Base-by-base conservation (phyloP, 2,888 invertebrate genomes). In the Netelia fuscicornis region DNA sequence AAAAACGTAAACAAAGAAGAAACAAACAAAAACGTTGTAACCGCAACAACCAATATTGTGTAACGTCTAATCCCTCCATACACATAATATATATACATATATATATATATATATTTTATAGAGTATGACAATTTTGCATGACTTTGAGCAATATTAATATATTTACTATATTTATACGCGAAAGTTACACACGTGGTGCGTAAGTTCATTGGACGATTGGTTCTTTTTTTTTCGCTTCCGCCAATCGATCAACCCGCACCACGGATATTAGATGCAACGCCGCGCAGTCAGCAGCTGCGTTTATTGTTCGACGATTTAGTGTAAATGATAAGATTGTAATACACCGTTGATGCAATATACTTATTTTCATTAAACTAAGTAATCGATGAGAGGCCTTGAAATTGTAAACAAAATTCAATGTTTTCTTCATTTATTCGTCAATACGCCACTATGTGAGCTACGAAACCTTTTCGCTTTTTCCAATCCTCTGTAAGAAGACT, bases 131-230 rank as follows among this genome's bases (percentile, higher is more conserved):
- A 90, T 91, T 91, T 91, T 90, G 91, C 91, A 92, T 92, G 90
- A 92, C 87, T 87, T 90, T 90, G 89, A 92, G 92, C 92, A 92
- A 92, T 92, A 92, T 92, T 91, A 91, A 92, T 91, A 91, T 87
- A 88, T 88, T 81, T 90, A 75, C 72, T 68, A 65, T 70, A 84
- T 79, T 72, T 70, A 80, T 74, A 74, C 60, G 48, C 62, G 58
- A 42, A 74, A 70, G 64, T 72, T 84, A 81, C 48, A 58, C 56
- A 78, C 72, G 83, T 37, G 58, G 64, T 42, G 62, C 25, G 82
- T 20, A 20, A 48, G 81, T 70, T 64, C 54, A 37, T 78, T 65
- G 48, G 72, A 78, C 84, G 68, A 56, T 52, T 58, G 48, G 81
- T 78, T 87, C 62, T 85, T 83, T 81, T 84, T 68, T 81, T 79